These are phyloP conservation scores for Psylliodes chrysocephalus DNA, from an alignment of 2,888 invertebrate species.

Conservation along the genomic window DNA sequence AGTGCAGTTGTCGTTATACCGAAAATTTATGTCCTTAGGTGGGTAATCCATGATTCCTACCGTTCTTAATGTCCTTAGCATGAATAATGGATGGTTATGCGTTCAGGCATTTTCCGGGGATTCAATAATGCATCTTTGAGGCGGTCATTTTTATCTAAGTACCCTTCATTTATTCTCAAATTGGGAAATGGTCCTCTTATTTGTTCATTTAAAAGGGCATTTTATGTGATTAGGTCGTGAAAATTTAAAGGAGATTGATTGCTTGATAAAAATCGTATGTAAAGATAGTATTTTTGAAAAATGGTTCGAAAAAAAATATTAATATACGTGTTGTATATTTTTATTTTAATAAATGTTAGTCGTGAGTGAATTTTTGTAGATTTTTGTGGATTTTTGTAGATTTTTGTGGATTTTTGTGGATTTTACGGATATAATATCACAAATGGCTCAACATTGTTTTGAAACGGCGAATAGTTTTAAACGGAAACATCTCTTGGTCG, in stretches of 20 bases:
- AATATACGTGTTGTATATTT: too few relatives aligned
- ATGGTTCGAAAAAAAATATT: too few relatives aligned
- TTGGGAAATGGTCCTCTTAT: not conserved
- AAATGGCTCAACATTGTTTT: too few relatives aligned
- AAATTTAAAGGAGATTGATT: not conserved
- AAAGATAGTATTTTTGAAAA: too few relatives aligned
- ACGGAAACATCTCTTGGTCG: not conserved
- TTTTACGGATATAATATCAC: too few relatives aligned
- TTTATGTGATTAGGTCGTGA: not conserved
- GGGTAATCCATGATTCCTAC: slow-evolving; percentile 18
- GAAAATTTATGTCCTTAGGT: slow-evolving; percentile 17
- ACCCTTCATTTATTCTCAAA: not conserved
- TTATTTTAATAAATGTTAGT: too few relatives aligned
- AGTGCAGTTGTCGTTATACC: not conserved
- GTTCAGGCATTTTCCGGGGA: slow-evolving; percentile 28
- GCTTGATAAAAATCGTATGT: too few relatives aligned
- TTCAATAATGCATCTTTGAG: slow-evolving; percentile 25
- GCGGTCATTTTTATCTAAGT: slow-evolving; percentile 6
- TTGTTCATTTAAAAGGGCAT: not conserved
- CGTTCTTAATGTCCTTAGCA: slow-evolving; percentile 35
- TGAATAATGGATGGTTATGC: slow-evolving; percentile 39
- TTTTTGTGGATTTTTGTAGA: too few relatives aligned
- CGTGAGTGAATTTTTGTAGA: too few relatives aligned
- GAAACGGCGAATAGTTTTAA: too few relatives aligned
- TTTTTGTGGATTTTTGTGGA: too few relatives aligned